Evolutionary conservation across 92 coral and sea anemone species (phyloP), one percentile per base, ranked within the genome.

Genomic region (Epizoanthus fatuus): DNA sequence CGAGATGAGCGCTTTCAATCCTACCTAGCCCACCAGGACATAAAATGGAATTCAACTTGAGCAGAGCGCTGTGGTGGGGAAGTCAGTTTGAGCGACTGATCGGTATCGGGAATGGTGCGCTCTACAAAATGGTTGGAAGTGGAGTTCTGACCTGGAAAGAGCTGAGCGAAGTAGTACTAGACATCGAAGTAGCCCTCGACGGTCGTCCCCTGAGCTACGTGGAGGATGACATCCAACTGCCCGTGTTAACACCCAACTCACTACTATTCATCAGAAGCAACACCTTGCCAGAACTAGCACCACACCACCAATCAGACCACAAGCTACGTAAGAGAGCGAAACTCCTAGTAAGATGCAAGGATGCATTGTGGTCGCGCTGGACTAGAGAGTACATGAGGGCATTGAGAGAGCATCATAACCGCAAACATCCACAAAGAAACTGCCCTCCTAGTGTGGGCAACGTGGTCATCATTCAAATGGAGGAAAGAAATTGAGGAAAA

Each of bases 1-100:
- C 1, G 37, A n/a, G 57, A 69, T 16, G 75, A 69, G 29, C 3
- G 38, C n/a, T 32, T 69, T 22, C 74, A 69, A 4, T 37, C 35
- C 29, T 69, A 13, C 74, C 74, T 69, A 39, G 56, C 75, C 53
- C 57, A 69, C 75, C 56, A 69, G 16, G 20, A 44, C 32, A 69
- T 69, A 15, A 42, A 69, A 16, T 73, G 40, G 63, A 17, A 37
- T 73, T 73, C 79, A 73, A 54, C 79, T 13, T 73, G 4, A 73
- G 79, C 79, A 22, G 62, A 22, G 79, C 79, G 0, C 47, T 22
- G 3, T 73, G 79, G 79, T 53, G 79, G 79, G 79, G 42, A 25
- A 64, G 62, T 2, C 64, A 73, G 19, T 73, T 73, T 7, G 79
- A 73, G 45, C 63, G 63, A 12, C 63, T 73, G 10, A 73, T 73